These are phyloP conservation scores for Indri indri DNA, from an alignment of 2,113 vertebrate genomes.

Conservation along the genomic window DNA sequence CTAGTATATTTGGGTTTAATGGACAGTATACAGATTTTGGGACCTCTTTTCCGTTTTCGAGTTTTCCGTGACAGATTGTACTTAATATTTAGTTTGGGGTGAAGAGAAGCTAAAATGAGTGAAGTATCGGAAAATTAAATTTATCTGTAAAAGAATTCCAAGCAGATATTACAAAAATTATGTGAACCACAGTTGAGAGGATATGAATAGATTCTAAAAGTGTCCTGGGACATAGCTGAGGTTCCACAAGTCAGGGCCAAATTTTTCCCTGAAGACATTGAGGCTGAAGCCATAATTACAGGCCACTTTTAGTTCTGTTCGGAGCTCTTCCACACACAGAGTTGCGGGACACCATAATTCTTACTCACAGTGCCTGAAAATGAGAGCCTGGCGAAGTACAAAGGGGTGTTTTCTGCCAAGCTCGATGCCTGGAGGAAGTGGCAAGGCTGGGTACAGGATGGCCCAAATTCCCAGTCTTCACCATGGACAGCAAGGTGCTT, in stretches of 20 bases:
- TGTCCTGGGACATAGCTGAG: slow-evolving; percentile 70
- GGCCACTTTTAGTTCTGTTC: slow-evolving; percentile 71
- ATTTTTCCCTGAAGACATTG: slow-evolving; percentile 72
- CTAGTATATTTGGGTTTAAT: background rate
- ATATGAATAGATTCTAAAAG: slow-evolving; percentile 78
- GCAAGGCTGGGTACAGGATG: slow-evolving; percentile 72
- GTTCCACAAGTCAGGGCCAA: slow-evolving; percentile 71
- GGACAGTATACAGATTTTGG: background rate
- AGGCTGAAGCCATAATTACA: slow-evolving; percentile 80
- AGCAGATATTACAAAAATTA: slow-evolving; percentile 56
- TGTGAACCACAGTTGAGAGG: slow-evolving; percentile 39
- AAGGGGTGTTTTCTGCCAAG: slow-evolving; percentile 75
- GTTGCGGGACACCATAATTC: slow-evolving; percentile 77
- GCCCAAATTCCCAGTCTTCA: slow-evolving; percentile 59
- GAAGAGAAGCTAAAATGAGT: slow-evolving; percentile 32
- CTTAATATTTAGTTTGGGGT: slow-evolving; percentile 22
- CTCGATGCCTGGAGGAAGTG: slow-evolving; percentile 73
- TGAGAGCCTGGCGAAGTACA: slow-evolving; percentile 79
- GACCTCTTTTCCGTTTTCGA: background rate
- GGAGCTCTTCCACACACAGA: slow-evolving; percentile 62
- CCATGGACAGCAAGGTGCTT: slow-evolving; percentile 62
- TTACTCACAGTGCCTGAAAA: slow-evolving; percentile 77
- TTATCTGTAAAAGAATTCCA: slow-evolving; percentile 54
- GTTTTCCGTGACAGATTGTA: background rate
- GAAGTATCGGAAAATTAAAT: slow-evolving; percentile 44